These are phyloP conservation scores for Polydrusus cervinus DNA, from an alignment of 2,888 invertebrate genomes.

Conservation along the genomic window DNA sequence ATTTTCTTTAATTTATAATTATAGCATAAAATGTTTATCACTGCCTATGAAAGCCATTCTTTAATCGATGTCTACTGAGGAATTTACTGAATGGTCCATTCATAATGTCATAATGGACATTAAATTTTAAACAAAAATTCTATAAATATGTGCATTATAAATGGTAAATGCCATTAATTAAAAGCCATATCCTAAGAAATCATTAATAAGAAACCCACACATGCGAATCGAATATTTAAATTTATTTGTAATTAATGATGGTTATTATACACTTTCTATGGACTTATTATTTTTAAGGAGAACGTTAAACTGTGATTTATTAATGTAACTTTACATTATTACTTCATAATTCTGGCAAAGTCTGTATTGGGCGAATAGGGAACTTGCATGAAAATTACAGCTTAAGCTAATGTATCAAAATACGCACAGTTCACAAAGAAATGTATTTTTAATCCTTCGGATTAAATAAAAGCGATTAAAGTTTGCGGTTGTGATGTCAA, in stretches of 20 bases:
- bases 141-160: slow-evolving; percentile 42
- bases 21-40: no score
- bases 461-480: no score
- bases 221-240: slow-evolving; percentile 52
- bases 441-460: no score
- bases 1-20: no score
- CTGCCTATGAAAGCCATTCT: slow-evolving; percentile 16
- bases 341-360: slow-evolving; percentile 42
- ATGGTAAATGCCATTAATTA: slow-evolving; percentile 37
- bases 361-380: neutral
- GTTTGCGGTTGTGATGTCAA: no score
- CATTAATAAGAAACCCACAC: slow-evolving; percentile 52
- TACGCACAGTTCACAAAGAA: no score
- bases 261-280: slow-evolving; percentile 52
- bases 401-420: no score
- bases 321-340: slow-evolving; percentile 43
- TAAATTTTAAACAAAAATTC: slow-evolving; percentile 27
- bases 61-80: slow-evolving; percentile 9
- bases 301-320: slow-evolving; percentile 48
- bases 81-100: slow-evolving; percentile 40
- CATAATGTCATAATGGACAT: slow-evolving; percentile 34
- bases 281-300: slow-evolving; percentile 48
- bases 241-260: slow-evolving; percentile 48
- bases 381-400: no score
- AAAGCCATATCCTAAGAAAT: slow-evolving; percentile 35